Conservation (phyloP, 2,113 vertebrate genomes). For the Gallinago undulata region DNA sequence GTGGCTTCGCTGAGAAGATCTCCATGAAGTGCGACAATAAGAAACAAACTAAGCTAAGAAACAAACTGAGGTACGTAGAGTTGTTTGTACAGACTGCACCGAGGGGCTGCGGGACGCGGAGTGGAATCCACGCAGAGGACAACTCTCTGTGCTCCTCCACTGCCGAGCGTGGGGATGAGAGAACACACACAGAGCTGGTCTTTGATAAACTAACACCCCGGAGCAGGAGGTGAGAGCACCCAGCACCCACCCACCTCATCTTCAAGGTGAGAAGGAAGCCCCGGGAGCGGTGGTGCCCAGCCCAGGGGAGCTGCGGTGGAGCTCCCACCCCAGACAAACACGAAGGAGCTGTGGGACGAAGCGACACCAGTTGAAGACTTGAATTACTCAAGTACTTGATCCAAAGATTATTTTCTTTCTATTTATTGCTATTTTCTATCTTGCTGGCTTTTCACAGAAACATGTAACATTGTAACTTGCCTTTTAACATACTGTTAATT, state of each 20-base stretch:
- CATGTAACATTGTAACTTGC: not conserved
- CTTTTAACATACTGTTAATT: not conserved
- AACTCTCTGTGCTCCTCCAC: not conserved
- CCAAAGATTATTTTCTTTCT: not conserved
- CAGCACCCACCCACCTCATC: too few relatives aligned
- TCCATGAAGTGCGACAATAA: not conserved
- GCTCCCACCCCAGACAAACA: not conserved
- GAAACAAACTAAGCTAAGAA: not conserved
- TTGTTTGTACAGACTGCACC: not conserved
- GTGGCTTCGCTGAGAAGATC: not conserved
- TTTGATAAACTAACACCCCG: too few relatives aligned
- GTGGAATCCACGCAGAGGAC: not conserved
- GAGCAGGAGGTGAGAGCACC: not conserved
- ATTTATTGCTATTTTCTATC: not conserved
- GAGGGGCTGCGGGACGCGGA: not conserved
- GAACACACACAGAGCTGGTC: not conserved
- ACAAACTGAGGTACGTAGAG: not conserved
- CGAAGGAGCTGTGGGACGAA: not conserved
- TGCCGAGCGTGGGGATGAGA: not conserved
- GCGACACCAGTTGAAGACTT: not conserved
- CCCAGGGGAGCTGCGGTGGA: rapidly evolving
- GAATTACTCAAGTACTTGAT: not conserved
- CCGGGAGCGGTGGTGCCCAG: not conserved
- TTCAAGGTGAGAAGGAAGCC: not conserved
- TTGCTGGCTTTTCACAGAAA: slow-evolving; percentile 1